Base-by-base conservation (phyloP, 1,140 invertebrate species). In the Varroa destructor region DNA sequence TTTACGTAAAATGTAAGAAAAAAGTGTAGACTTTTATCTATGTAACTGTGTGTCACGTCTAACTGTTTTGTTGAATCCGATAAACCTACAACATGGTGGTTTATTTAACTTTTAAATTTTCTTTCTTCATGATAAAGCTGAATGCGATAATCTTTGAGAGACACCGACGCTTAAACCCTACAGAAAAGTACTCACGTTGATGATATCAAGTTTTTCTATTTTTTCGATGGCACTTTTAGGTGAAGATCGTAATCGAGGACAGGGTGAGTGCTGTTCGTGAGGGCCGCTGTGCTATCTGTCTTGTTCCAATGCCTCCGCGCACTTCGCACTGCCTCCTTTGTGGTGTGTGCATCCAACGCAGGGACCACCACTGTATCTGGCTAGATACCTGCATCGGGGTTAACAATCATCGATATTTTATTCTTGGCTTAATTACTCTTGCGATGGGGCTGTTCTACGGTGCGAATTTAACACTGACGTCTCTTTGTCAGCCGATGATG, bases 311-410 rank as follows among this genome's bases (percentile, higher is more conserved):
- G 61, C 61, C 61, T 1, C 61, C 61, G 61, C 61, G 61, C 14
- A 67, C 61, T 12, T 67, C 61, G 14, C 61, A 67, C 37, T 67
- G 61, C 46, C 14, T 67, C 37, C 40, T 67, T 12, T 67, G 61
- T 46, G 61, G 61, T 14, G 61, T 67, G 1, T 75, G 75, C 67
- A 56, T 74, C 2, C 67, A 75, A 51, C 76, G 76, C 36, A 79
- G 78, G 78, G 77, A 78, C 56, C 77, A 78, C 70, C 77, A 78
- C 64, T 78, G 77, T 58, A 76, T 78, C 71, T 78, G 77, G 77
- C 76, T 78, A 10, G 78, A 78, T 56, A 76, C 77, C 70, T 78
- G 77, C 72, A 77, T 78, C 56, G 77, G 77, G 43, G 78, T 76
- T 10, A 70, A 76, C 56, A 78, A 79, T 71, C 77, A 78, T 72